Evolutionary conservation across 2,113 vertebrate genomes (phyloP).

Genomic region (Castor canadensis): DNA sequence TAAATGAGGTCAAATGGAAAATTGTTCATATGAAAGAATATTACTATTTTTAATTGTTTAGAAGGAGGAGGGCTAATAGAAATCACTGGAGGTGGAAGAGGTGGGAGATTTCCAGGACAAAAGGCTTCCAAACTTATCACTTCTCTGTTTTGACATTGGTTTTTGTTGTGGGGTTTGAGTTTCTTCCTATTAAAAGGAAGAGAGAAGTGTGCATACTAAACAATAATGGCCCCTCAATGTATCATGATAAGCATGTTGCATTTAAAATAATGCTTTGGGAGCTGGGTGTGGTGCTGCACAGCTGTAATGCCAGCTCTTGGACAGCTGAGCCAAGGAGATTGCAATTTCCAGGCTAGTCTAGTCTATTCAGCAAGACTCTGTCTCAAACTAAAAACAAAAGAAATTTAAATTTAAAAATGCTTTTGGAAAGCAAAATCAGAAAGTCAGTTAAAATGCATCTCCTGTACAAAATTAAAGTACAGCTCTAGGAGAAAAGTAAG

Average conservation of each 20-base stretch:
- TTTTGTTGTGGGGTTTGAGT: conserved; percentile 20
- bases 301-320: no score
- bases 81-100: neutral
- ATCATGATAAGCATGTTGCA: conserved; percentile 35
- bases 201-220: conserved; percentile 32
- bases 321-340: no score
- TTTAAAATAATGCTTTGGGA: conserved; percentile 55
- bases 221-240: neutral
- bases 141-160: neutral
- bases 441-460: conserved; percentile 3
- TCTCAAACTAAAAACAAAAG: no score
- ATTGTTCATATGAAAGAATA: neutral
- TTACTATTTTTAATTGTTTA: conserved; percentile 22
- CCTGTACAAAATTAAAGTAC: neutral
- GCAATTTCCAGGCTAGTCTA: no score
- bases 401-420: conserved; percentile 61
- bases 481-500: neutral
- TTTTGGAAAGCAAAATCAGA: conserved; percentile 13
- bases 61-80: neutral
- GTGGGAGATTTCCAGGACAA: neutral
- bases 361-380: no score
- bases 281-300: no score
- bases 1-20: neutral
- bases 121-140: neutral
- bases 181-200: conserved; percentile 49